phyloP scores from a whole-genome alignment of 64 coral and sea anemone genomes.

The Catalaphyllia jardinei region DNA sequence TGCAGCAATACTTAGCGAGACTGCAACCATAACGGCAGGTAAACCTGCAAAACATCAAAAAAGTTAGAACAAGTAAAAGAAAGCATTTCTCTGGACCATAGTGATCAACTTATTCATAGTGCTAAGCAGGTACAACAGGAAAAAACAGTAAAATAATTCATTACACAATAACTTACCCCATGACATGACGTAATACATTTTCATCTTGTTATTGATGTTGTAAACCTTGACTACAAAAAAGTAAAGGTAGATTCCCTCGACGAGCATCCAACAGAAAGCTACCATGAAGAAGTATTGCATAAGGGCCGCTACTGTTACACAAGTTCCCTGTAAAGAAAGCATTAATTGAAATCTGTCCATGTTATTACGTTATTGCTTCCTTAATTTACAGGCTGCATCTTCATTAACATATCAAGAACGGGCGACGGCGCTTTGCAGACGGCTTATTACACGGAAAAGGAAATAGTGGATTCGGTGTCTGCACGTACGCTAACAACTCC shows the following conservation, averaged over 20 bases:
- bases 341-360: not conserved
- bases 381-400: no score
- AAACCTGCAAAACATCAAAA: not conserved
- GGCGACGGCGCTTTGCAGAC: not conserved
- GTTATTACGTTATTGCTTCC: no score
- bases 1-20: not conserved
- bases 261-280: conserved; percentile 60
- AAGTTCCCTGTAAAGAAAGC: not conserved
- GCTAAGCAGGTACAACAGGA: no score
- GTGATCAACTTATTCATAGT: no score
- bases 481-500: no score
- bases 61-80: no score
- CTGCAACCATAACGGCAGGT: not conserved
- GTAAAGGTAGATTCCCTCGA: conserved; percentile 64
- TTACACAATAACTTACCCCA: conserved; percentile 28
- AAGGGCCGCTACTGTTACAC: conserved; percentile 37
- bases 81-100: no score
- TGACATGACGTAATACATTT: conserved; percentile 29
- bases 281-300: conserved; percentile 63
- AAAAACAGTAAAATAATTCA: no score
- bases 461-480: no score
- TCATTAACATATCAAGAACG: no score
- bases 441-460: no score
- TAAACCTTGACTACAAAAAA: conserved; percentile 52
- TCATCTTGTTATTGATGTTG: conserved; percentile 38